Conservation (phyloP, 2,113 vertebrate species). For the Halichoeres trimaculatus region DNA sequence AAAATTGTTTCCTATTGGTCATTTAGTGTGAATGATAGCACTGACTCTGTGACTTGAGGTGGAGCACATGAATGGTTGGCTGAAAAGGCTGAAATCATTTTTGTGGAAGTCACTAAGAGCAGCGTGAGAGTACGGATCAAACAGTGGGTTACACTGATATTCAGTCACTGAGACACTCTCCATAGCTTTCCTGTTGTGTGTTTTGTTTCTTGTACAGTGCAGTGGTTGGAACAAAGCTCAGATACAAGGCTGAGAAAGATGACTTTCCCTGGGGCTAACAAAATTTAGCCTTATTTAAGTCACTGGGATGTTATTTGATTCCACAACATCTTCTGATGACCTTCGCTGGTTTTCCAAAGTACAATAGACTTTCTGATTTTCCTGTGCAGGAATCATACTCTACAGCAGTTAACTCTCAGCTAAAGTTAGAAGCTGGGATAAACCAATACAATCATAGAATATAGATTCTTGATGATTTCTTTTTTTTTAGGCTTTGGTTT, state of each 20-base stretch:
- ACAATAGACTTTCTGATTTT: background rate
- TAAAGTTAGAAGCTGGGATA: too few species aligned
- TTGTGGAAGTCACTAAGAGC: conserved; percentile 42
- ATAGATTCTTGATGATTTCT: too few species aligned
- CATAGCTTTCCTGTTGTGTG: background rate
- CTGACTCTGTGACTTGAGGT: conserved; percentile 8
- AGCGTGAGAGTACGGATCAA: conserved; percentile 27
- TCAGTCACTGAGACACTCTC: conserved; percentile 5
- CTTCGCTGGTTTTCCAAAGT: background rate
- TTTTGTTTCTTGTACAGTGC: conserved; percentile 3
- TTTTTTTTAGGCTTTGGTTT: too few species aligned
- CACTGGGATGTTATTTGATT: background rate
- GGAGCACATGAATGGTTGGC: conserved; percentile 11
- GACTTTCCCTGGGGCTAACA: background rate
- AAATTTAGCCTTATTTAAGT: conserved; percentile 9
- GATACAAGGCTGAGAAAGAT: background rate
- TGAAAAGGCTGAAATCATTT: conserved; percentile 27
- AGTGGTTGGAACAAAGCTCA: background rate
- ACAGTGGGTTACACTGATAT: conserved; percentile 17
- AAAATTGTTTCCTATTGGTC: conserved; percentile 45
- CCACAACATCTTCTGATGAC: background rate
- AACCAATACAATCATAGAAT: background rate
- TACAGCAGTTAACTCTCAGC: too few species aligned
- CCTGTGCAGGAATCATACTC: background rate
- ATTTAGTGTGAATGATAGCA: conserved; percentile 51